Conservation (phyloP, 1,140 invertebrate genomes). For the Lordiphosa collinella region DNA sequence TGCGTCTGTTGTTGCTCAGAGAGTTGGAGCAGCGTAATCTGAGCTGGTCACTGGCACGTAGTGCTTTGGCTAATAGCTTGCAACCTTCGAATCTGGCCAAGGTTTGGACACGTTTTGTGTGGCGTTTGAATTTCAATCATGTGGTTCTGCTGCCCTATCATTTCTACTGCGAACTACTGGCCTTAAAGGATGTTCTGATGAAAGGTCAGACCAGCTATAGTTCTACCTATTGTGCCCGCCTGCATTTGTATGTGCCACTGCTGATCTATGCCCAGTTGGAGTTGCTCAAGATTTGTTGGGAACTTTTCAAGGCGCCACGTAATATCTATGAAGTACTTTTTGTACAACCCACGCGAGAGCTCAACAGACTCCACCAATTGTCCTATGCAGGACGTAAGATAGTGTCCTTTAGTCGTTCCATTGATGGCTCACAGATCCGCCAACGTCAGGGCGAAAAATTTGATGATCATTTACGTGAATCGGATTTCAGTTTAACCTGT, state of each 20-base stretch:
- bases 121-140: conserved; percentile 65
- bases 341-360: conserved; percentile 75
- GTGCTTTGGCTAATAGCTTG: conserved; percentile 73
- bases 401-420: conserved; percentile 86
- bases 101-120: conserved; percentile 60
- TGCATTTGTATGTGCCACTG: conserved; percentile 83
- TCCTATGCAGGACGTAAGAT: conserved; percentile 89
- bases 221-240: conserved; percentile 78
- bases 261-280: conserved; percentile 82
- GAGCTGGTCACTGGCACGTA: conserved; percentile 53
- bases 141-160: conserved; percentile 76
- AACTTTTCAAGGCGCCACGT: conserved; percentile 82
- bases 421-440: conserved; percentile 80
- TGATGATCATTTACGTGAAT: conserved; percentile 83
- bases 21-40: conserved; percentile 76
- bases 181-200: conserved; percentile 69
- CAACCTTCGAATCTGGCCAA: conserved; percentile 79
- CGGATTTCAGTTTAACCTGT: conserved; percentile 84
- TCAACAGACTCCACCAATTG: conserved; percentile 84
- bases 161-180: conserved; percentile 79
- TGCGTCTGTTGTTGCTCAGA: conserved; percentile 75
- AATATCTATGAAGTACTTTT: conserved; percentile 83
- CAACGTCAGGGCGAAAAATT: conserved; percentile 71
- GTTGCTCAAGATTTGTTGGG: conserved; percentile 81
- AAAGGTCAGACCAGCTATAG: conserved; percentile 74